phyloP scores from a whole-genome alignment of 2,888 invertebrate species.

The Phaonia tiefii region DNA sequence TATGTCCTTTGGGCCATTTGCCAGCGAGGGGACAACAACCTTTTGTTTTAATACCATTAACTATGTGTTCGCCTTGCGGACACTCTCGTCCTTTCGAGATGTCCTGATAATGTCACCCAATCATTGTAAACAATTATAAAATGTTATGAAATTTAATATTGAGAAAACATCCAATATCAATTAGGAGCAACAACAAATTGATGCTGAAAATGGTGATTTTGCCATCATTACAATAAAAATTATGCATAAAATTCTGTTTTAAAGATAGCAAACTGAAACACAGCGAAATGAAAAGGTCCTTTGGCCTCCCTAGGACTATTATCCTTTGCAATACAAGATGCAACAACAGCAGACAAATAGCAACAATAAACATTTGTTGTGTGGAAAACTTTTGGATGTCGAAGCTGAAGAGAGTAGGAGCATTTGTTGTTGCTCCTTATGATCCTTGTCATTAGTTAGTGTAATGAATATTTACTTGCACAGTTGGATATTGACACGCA shows the following conservation, averaged over 20 bases:
- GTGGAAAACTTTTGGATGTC: background rate
- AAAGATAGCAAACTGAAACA: background rate
- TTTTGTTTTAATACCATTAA: background rate
- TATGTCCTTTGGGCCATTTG: slow-evolving; percentile 22
- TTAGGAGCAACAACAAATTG: slow-evolving; percentile 20
- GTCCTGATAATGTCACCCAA: background rate
- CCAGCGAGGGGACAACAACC: background rate
- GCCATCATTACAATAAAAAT: slow-evolving; percentile 11
- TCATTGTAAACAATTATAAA: slow-evolving; percentile 53
- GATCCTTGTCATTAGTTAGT: slow-evolving; percentile 1
- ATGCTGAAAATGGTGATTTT: background rate
- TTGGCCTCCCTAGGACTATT: background rate
- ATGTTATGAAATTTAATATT: slow-evolving; percentile 61
- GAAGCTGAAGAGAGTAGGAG: no score
- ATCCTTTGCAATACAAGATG: slow-evolving; percentile 10
- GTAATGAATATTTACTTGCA: slow-evolving; percentile 5
- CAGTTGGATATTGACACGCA: no score
- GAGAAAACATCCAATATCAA: slow-evolving; percentile 51
- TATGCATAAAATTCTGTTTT: background rate
- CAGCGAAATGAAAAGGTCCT: background rate
- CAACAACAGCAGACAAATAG: background rate
- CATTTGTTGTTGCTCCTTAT: background rate
- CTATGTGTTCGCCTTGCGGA: background rate
- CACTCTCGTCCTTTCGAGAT: background rate
- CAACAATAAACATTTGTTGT: slow-evolving; percentile 6